Conservation (phyloP, 2,888 invertebrate species). For the Galeopsomyia nigrocyanea region DNA sequence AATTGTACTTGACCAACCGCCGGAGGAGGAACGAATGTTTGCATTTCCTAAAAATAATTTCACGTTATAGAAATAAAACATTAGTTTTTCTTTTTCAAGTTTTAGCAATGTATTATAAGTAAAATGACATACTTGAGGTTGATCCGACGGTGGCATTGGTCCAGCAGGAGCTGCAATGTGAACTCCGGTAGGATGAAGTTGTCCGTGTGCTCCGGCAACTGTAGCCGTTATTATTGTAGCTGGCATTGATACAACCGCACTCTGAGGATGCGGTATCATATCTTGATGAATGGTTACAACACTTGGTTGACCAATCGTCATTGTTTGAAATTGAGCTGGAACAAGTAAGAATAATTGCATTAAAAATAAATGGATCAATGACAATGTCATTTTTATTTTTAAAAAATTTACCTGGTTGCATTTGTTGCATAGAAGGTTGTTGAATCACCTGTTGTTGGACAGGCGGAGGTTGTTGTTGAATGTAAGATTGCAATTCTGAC, state of each 20-base stretch:
- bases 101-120: background rate
- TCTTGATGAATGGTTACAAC: conserved; percentile 68
- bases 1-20: conserved; percentile 65
- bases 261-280: conserved; percentile 66
- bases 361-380: background rate
- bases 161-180: conserved; percentile 67
- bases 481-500: conserved; percentile 69
- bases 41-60: conserved; percentile 60
- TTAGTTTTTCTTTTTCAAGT: conserved; percentile 7
- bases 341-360: conserved; percentile 21
- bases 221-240: conserved; percentile 66
- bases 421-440: conserved; percentile 64
- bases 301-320: conserved; percentile 67
- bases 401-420: conserved; percentile 60
- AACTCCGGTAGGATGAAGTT: conserved; percentile 66
- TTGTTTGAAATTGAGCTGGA: conserved; percentile 67
- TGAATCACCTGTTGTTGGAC: conserved; percentile 68
- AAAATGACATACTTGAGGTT: conserved; percentile 59
- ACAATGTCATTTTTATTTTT: background rate
- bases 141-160: conserved; percentile 64
- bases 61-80: background rate
- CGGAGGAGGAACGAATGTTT: conserved; percentile 64
- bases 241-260: conserved; percentile 64
- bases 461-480: conserved; percentile 68
- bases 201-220: conserved; percentile 62